Base-by-base conservation (phyloP, 2,113 vertebrate species). In the Romanogobio albipinnatus region DNA sequence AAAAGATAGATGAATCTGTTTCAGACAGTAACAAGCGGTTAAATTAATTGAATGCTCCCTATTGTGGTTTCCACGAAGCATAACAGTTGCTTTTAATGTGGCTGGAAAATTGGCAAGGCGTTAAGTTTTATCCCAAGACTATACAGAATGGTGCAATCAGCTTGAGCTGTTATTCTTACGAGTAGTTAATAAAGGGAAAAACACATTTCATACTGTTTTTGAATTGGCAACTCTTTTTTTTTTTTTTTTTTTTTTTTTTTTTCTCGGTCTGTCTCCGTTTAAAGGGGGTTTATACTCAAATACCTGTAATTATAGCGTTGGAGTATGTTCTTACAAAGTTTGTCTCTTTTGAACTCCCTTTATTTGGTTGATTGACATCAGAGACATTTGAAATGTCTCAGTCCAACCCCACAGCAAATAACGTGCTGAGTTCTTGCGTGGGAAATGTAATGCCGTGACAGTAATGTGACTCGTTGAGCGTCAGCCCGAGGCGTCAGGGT, bases 61-160 rank as follows among this genome's bases (percentile, higher is more conserved):
- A 19, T 80, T 80, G 39, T 64, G 77, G 43, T 26, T 80, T 64
- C n/a, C 61, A 15, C 58, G 36, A 19, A 80, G 59, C 14, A 78
- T 22, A 78, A 59, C 56, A 9, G 36, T 61, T 78, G 76, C 22
- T 78, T 39, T 78, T 43, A 78, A 45, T 43, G 33, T 78, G 76
- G 56, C 33, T 78, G 76, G 33, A 78, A 61, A 78, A 61, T 78
- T 61, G 76, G 56, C 56, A 22, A 58, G 29, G 9, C 4, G 15
- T 19, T 4, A 29, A 33, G 24, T 11, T 58, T 7, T 19, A 22
- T 56, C 76, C 29, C 33, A 39, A 77, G 76, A 77, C n/a, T 14
- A 59, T 39, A 77, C 53, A 22, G 49, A 77, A 22, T 26, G 13
- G 36, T n/a, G 22, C 6, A 24, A 45, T 78, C 19, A 45, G 36